Conservation (phyloP, 2,113 vertebrate species). For the Phainopepla nitens region DNA sequence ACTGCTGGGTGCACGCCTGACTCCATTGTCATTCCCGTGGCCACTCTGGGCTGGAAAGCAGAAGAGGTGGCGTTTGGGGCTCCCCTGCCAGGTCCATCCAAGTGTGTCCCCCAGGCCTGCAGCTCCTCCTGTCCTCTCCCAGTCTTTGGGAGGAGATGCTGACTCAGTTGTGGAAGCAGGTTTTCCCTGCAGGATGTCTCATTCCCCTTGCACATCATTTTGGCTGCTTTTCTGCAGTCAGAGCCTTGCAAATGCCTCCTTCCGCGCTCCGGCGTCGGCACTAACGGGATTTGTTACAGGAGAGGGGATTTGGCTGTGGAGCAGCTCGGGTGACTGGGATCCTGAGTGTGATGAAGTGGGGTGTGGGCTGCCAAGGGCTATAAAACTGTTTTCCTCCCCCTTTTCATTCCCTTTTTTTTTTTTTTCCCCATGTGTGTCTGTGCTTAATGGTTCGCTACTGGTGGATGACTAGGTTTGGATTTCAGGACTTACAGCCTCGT, state of each 20-base stretch:
- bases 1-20: accelerated
- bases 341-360: not conserved
- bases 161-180: not conserved
- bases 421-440: not conserved
- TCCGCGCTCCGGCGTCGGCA: accelerated
- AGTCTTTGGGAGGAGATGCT: not conserved
- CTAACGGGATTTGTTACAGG: constrained; percentile 23
- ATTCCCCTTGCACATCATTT: not conserved
- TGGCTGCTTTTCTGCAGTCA: not conserved
- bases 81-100: not conserved
- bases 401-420: not conserved
- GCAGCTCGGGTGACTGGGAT: not conserved
- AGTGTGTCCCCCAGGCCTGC: not conserved
- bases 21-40: accelerated
- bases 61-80: not conserved
- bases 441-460: not conserved
- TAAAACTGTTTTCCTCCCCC: not conserved
- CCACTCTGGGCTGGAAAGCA: not conserved
- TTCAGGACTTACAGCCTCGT: not conserved
- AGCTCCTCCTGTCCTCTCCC: not conserved
- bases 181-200: not conserved
- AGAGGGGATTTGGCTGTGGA: not conserved
- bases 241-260: not conserved
- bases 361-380: not conserved
- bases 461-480: not conserved